Conservation (phyloP, 2,888 invertebrate genomes). For the Heliconius ethilla region DNA sequence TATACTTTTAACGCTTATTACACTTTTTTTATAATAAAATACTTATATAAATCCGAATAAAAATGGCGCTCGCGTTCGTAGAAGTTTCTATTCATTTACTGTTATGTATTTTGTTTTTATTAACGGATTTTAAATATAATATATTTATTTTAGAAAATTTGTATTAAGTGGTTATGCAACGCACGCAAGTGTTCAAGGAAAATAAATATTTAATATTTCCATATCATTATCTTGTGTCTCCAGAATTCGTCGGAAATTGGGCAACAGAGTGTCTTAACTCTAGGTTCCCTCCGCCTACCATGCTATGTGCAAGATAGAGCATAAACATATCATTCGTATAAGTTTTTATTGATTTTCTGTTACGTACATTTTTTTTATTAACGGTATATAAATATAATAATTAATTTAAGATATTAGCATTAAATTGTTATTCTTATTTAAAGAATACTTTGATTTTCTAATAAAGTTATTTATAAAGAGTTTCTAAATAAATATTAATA, state of each 20-base stretch:
- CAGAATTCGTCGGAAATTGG: too few relatives aligned
- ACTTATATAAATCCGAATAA: conserved; percentile 10
- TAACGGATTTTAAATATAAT: neutral
- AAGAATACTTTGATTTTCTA: neutral
- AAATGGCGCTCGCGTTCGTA: conserved; percentile 6
- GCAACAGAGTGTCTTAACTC: too few relatives aligned
- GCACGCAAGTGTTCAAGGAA: too few relatives aligned
- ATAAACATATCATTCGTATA: too few relatives aligned
- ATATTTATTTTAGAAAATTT: neutral
- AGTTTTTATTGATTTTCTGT: too few relatives aligned
- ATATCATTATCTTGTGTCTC: too few relatives aligned
- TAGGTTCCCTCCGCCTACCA: too few relatives aligned
- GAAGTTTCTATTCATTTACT: conserved; percentile 10
- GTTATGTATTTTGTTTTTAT: neutral
- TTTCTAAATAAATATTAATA: neutral
- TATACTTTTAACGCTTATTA: conserved; percentile 35
- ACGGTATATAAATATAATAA: too few relatives aligned
- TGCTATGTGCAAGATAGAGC: too few relatives aligned
- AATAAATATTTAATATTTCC: too few relatives aligned
- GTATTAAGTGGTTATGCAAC: neutral
- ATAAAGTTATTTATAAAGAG: too few relatives aligned
- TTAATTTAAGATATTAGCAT: neutral
- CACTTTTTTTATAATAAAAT: conserved; percentile 24
- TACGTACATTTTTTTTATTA: too few relatives aligned
- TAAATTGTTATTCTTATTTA: neutral